These are phyloP conservation scores for Micrasema minimum DNA, from an alignment of 1,140 invertebrate genomes.

Conservation along the genomic window DNA sequence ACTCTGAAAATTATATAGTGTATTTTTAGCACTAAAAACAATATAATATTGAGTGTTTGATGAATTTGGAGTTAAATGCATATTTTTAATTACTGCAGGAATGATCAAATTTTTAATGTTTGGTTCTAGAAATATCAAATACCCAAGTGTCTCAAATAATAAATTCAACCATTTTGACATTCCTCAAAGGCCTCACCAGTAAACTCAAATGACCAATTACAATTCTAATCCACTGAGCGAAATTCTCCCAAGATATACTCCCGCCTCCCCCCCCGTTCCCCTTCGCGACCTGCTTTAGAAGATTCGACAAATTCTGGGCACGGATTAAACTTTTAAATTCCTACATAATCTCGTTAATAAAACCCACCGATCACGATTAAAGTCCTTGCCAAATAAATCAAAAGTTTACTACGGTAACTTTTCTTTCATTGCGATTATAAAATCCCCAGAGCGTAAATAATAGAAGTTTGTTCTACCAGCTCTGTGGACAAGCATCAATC, in stretches of 20 bases:
- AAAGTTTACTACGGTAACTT: slow-evolving; percentile 1
- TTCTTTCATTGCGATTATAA: slow-evolving; percentile 7
- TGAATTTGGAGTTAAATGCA: too few relatives aligned
- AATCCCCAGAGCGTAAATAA: neutral
- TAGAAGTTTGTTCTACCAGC: too few relatives aligned
- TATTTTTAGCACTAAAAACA: too few relatives aligned
- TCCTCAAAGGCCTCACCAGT: slow-evolving; percentile 3
- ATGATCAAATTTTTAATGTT: too few relatives aligned
- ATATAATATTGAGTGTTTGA: too few relatives aligned
- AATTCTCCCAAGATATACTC: slow-evolving; percentile 15
- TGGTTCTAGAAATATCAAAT: too few relatives aligned
- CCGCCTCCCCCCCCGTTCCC: neutral
- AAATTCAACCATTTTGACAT: neutral
- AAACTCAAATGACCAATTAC: slow-evolving; percentile 31
- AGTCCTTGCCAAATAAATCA: slow-evolving; percentile 18
- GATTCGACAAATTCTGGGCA: slow-evolving; percentile 10
- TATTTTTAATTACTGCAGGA: too few relatives aligned
- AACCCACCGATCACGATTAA: slow-evolving; percentile 18
- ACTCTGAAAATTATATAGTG: too few relatives aligned
- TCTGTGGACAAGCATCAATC: too few relatives aligned
- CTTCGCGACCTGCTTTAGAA: neutral
- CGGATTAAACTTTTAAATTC: slow-evolving; percentile 25
- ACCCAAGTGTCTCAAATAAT: too few relatives aligned
- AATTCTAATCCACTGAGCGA: slow-evolving; percentile 10
- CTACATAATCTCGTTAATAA: slow-evolving; percentile 20